Conservation (phyloP, 2,888 invertebrate species). For the Teleiodes luculella region DNA sequence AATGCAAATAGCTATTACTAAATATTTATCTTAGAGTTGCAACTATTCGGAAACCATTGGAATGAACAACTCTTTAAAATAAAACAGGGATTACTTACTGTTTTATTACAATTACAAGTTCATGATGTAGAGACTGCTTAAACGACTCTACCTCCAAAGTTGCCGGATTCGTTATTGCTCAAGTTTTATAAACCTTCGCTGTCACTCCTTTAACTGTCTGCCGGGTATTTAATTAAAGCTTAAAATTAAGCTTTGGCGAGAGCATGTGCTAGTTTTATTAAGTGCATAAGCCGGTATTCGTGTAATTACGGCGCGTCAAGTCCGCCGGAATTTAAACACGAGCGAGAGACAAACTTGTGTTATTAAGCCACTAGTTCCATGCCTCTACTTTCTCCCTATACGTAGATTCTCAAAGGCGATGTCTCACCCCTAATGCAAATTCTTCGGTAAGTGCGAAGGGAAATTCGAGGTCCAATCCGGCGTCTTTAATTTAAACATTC, state of each 20-base stretch:
- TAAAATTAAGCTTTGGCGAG: conserved; percentile 14
- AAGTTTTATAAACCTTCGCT: conserved; percentile 4
- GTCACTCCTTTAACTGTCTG: conserved; percentile 6
- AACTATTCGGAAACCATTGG: no score
- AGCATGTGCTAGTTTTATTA: conserved; percentile 32
- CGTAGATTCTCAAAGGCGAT: conserved; percentile 10
- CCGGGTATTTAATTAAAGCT: conserved; percentile 15
- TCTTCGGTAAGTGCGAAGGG: conserved; percentile 22
- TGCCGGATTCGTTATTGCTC: background rate
- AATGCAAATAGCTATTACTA: no score
- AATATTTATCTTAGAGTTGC: no score
- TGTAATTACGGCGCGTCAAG: conserved; percentile 55
- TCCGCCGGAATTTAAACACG: conserved; percentile 56
- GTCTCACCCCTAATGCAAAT: conserved; percentile 28
- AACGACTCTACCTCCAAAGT: background rate
- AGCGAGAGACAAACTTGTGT: conserved; percentile 56
- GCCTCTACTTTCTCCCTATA: conserved; percentile 45
- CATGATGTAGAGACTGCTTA: background rate
- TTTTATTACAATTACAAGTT: background rate
- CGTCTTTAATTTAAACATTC: conserved; percentile 6
- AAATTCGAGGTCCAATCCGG: conserved; percentile 5
- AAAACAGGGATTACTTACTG: background rate
- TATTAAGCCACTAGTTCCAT: conserved; percentile 59
- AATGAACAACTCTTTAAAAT: no score
- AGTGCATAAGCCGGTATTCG: conserved; percentile 58